Conservation (phyloP, 2,797 vertebrate genomes). For the Eurystomus glaucurus region DNA sequence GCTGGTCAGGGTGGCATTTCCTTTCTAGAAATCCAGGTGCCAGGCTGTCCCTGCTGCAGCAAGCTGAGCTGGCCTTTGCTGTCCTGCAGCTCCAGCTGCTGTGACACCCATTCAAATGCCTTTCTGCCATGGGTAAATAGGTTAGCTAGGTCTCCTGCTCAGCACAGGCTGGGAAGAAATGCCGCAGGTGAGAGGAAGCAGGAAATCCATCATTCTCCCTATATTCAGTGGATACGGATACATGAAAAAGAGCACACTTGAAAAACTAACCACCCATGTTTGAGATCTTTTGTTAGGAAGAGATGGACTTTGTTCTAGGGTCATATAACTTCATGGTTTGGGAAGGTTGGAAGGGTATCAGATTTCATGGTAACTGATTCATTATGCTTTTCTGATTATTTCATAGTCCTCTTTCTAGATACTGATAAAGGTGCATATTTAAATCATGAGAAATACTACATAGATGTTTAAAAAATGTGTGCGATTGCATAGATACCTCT, state of each 20-base stretch:
- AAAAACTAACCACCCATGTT: neutral
- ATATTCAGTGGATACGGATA: neutral
- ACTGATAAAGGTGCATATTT: neutral
- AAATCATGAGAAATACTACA: neutral
- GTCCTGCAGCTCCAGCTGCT: neutral
- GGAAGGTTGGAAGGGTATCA: neutral
- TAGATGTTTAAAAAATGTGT: fast-evolving
- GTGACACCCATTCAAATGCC: neutral
- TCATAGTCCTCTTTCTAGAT: neutral
- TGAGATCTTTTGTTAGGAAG: neutral
- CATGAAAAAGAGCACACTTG: neutral
- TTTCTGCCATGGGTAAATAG: neutral
- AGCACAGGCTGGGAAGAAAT: neutral
- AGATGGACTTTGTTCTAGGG: neutral
- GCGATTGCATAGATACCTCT: neutral
- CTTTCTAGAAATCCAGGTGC: neutral
- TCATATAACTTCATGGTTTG: neutral
- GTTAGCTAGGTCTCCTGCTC: neutral
- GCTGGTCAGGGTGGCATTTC: neutral
- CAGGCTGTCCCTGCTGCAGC: neutral
- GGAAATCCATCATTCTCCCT: neutral
- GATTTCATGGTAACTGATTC: neutral
- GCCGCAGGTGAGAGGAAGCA: neutral
- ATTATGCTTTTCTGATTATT: neutral
- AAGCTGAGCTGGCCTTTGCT: neutral